A percentile compares a stretch with the other conserved stretches of the same genome.
Evolutionary conservation across 2,888 invertebrate species (phyloP).

Genomic region (Leptodirus hochenwartii): DNA sequence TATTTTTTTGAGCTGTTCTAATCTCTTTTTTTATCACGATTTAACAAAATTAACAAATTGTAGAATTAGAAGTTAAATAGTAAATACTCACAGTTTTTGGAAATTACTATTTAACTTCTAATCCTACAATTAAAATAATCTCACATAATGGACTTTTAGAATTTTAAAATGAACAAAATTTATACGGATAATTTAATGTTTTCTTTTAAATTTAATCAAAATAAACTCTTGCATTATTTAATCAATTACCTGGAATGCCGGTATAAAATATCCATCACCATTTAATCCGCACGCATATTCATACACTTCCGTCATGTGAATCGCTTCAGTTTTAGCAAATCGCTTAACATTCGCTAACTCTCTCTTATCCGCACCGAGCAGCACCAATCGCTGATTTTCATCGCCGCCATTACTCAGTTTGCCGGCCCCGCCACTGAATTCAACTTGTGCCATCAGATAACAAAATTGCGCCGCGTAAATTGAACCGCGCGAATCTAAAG

Average conservation of each 20-base stretch:
- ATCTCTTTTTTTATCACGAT: too few relatives aligned
- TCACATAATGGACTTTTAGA: too few relatives aligned
- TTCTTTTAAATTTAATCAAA: too few relatives aligned
- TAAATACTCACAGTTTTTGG: too few relatives aligned
- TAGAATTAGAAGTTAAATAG: too few relatives aligned
- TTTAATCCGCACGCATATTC: slow-evolving; percentile 79
- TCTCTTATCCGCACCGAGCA: slow-evolving; percentile 60
- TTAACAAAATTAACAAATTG: too few relatives aligned
- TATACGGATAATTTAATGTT: too few relatives aligned
- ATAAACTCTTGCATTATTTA: too few relatives aligned
- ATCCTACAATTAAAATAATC: too few relatives aligned
- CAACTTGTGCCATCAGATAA: slow-evolving; percentile 70
- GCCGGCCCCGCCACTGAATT: slow-evolving; percentile 30
- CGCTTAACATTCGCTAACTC: slow-evolving; percentile 36
- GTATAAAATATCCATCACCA: slow-evolving; percentile 50
- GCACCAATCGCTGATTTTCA: slow-evolving; percentile 41
- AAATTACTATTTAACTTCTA: too few relatives aligned
- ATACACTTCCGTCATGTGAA: slow-evolving; percentile 89
- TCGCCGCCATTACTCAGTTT: not conserved
- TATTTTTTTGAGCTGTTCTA: too few relatives aligned
- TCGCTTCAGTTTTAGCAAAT: slow-evolving; percentile 65
- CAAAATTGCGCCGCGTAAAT: slow-evolving; percentile 90
- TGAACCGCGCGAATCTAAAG: slow-evolving; percentile 46
- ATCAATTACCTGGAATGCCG: slow-evolving; percentile 56
- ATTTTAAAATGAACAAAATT: too few relatives aligned